These are phyloP conservation scores for Leptopilina myrica DNA, from an alignment of 2,888 invertebrate species.

Conservation along the genomic window DNA sequence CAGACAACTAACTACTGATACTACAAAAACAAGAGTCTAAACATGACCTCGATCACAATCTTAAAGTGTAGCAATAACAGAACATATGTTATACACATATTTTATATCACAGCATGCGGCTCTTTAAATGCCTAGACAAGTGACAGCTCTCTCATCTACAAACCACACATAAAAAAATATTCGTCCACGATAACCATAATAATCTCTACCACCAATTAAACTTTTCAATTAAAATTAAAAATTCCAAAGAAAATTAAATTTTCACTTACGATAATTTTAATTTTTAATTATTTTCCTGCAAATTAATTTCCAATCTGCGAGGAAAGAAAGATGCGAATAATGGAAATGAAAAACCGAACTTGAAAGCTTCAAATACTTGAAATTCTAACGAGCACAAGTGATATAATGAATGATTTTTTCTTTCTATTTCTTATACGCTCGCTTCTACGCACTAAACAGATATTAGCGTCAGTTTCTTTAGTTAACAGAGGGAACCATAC, in stretches of 20 bases:
- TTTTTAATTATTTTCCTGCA: too few species aligned
- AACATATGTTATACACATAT: conserved; percentile 22
- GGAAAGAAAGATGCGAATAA: too few species aligned
- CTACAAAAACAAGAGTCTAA: conserved; percentile 33
- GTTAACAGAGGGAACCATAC: conserved; percentile 40
- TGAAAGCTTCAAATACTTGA: too few species aligned
- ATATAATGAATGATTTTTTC: too few species aligned
- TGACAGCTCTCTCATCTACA: background rate
- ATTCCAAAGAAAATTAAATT: too few species aligned
- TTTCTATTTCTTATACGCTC: too few species aligned
- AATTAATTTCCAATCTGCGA: too few species aligned
- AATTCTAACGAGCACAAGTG: too few species aligned
- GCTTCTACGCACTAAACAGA: conserved; percentile 10
- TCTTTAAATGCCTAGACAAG: conserved; percentile 17
- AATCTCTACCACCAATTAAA: too few species aligned
- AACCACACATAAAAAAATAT: background rate
- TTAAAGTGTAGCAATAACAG: conserved; percentile 33
- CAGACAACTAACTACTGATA: conserved; percentile 4
- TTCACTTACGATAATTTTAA: too few species aligned
- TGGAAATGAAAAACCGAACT: too few species aligned
- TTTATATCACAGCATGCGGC: conserved; percentile 27
- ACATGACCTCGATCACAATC: conserved; percentile 40
- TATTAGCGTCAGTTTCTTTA: conserved; percentile 19
- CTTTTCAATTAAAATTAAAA: too few species aligned
- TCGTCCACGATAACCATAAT: background rate